Conservation (phyloP, 2,113 vertebrate genomes). For the Ailurus styani region DNA sequence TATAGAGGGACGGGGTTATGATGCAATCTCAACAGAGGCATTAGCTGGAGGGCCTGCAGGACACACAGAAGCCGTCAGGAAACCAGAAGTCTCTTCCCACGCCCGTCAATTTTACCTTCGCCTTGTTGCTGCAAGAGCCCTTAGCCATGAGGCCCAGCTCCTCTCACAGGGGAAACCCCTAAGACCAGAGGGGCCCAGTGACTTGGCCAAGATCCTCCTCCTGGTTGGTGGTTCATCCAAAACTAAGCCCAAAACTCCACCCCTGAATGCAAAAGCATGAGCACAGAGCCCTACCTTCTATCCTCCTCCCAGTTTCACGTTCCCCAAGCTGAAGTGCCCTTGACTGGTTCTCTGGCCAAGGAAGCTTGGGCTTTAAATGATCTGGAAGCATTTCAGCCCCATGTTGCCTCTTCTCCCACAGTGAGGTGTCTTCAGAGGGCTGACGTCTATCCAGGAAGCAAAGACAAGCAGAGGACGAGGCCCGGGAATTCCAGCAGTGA, state of each 20-base stretch:
- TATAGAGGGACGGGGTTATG: neutral
- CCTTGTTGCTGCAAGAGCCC: neutral
- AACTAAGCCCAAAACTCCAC: neutral
- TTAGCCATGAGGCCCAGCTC: neutral
- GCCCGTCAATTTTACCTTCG: neutral
- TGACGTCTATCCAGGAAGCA: neutral
- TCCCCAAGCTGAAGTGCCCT: neutral
- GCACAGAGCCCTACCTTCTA: neutral
- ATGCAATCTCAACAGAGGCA: neutral
- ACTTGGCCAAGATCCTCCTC: neutral
- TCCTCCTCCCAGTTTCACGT: neutral
- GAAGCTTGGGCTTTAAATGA: neutral
- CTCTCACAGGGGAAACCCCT: neutral
- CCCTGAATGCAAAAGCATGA: neutral
- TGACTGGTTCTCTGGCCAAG: neutral
- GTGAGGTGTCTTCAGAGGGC: neutral
- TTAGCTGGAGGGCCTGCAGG: fast-evolving
- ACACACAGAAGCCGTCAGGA: neutral
- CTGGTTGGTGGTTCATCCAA: neutral
- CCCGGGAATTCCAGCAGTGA: neutral
- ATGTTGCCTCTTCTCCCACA: neutral
- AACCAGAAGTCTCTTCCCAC: neutral
- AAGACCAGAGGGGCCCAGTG: neutral
- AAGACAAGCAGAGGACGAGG: neutral
- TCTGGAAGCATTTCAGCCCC: neutral